These are phyloP conservation scores for Callyntrura sp. DNA, from an alignment of 2,888 invertebrate species.

Conservation along the genomic window DNA sequence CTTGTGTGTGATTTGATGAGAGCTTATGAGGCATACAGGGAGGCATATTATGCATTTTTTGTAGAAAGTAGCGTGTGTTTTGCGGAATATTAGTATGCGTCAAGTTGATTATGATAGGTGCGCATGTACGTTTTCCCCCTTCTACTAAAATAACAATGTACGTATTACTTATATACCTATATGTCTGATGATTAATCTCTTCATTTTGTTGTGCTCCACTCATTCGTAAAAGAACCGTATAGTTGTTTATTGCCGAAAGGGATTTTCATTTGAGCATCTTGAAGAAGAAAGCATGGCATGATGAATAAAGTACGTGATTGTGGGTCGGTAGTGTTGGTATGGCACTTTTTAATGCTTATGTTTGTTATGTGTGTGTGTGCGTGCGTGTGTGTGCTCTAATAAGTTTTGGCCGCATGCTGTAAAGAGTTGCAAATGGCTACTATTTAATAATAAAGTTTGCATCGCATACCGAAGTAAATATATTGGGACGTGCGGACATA, in stretches of 20 bases:
- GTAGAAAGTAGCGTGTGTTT: background rate
- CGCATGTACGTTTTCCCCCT: slow-evolving; percentile 5
- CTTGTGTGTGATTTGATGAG: slow-evolving; percentile 4
- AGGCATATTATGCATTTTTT: background rate
- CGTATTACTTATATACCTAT: slow-evolving; percentile 21
- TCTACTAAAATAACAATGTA: background rate
- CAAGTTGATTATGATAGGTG: slow-evolving; percentile 62
- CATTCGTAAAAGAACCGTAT: slow-evolving; percentile 53
- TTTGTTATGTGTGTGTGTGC: background rate
- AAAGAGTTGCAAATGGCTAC: slow-evolving; percentile 20
- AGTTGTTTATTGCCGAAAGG: slow-evolving; percentile 61
- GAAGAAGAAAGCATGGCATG: slow-evolving; percentile 60
- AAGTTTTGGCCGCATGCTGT: slow-evolving; percentile 62
- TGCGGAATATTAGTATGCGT: slow-evolving; percentile 55
- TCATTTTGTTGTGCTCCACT: slow-evolving; percentile 66
- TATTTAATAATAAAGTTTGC: slow-evolving; percentile 9
- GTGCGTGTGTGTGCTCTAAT: slow-evolving; percentile 68
- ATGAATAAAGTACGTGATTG: slow-evolving; percentile 69
- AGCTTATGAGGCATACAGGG: background rate
- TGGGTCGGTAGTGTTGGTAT: slow-evolving; percentile 24
- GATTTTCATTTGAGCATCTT: slow-evolving; percentile 35
- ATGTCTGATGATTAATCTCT: slow-evolving; percentile 71
- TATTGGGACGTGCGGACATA: slow-evolving; percentile 26
- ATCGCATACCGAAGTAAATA: slow-evolving; percentile 1
- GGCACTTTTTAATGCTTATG: slow-evolving; percentile 7